Conservation (phyloP, 1,140 invertebrate genomes). For the Anastrepha obliqua region DNA sequence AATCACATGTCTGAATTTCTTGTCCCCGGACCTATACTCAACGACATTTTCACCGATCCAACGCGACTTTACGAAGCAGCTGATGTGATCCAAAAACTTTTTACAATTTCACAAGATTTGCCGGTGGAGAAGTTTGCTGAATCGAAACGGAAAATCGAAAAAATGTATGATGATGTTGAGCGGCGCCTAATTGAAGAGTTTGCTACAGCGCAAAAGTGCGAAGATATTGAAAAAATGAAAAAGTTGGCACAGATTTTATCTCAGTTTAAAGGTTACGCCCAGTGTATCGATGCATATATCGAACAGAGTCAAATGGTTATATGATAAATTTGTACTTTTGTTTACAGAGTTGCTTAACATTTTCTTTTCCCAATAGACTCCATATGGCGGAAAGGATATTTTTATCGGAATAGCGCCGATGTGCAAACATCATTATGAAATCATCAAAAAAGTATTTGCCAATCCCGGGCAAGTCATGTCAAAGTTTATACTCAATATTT, state of each 20-base stretch:
- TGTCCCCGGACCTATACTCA: conserved; percentile 87
- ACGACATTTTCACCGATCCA: conserved; percentile 91
- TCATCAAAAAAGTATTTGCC: conserved; percentile 95
- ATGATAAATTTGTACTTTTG: conserved; percentile 40
- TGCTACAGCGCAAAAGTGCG: conserved; percentile 87
- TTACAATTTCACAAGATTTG: conserved; percentile 96
- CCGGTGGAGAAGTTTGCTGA: conserved; percentile 90
- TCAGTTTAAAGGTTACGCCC: conserved; percentile 96
- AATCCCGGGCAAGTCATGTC: conserved; percentile 98
- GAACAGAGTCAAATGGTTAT: conserved; percentile 94
- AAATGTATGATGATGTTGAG: conserved; percentile 98
- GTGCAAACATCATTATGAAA: conserved; percentile 90
- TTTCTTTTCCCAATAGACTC: conserved; percentile 70
- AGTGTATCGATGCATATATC: conserved; percentile 97
- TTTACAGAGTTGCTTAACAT: neutral
- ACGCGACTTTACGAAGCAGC: conserved; percentile 94
- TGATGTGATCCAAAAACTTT: conserved; percentile 98
- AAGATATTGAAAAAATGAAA: conserved; percentile 93
- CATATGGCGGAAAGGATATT: conserved; percentile 85
- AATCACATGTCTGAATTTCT: conserved; percentile 96
- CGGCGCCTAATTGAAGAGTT: conserved; percentile 96
- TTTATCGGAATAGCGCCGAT: conserved; percentile 94
- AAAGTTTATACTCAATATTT: conserved; percentile 98
- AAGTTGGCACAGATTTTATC: conserved; percentile 92
- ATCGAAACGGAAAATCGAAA: conserved; percentile 91